Percentiles rank a stretch among this genome's conserved stretches.
Evolutionary conservation across 2,888 invertebrate genomes (phyloP).

Genomic region (Quadroppia sp.): DNA sequence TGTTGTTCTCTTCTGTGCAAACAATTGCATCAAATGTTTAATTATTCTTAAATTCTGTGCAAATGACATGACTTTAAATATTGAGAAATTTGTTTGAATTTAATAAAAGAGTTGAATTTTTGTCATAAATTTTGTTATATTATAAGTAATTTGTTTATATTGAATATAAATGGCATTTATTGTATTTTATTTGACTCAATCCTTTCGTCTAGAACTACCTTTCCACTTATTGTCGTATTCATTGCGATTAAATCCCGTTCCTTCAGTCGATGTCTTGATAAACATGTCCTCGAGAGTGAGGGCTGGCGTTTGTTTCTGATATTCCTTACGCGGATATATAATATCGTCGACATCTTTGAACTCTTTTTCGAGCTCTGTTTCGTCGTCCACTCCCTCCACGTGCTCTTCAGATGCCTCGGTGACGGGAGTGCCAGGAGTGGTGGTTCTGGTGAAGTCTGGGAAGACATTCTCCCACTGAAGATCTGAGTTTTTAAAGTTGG

Average conservation of each 20-base stretch:
- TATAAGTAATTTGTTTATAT: no score
- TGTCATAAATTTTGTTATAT: no score
- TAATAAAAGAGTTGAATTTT: no score
- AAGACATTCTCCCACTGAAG: constrained; percentile 6
- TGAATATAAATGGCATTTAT: neutral
- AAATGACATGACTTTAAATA: no score
- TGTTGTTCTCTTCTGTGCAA: no score
- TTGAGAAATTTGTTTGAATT: no score
- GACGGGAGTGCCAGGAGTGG: no score
- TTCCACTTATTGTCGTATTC: constrained; percentile 8
- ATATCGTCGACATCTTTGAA: constrained; percentile 28
- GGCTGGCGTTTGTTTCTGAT: neutral
- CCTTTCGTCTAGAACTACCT: neutral
- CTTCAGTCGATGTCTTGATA: constrained; percentile 1
- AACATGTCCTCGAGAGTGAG: constrained; percentile 5
- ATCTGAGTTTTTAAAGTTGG: neutral
- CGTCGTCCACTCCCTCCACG: constrained; percentile 5
- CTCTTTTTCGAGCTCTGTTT: constrained; percentile 24
- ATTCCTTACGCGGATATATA: neutral
- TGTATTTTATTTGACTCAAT: neutral
- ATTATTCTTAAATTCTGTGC: no score
- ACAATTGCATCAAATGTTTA: no score
- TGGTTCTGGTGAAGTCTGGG: neutral
- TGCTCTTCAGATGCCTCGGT: neutral
- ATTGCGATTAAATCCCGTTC: neutral